Percentiles rank a stretch among this genome's conserved stretches.
phyloP scores from a whole-genome alignment of 1,140 invertebrate species.

The Portunus trituberculatus region DNA sequence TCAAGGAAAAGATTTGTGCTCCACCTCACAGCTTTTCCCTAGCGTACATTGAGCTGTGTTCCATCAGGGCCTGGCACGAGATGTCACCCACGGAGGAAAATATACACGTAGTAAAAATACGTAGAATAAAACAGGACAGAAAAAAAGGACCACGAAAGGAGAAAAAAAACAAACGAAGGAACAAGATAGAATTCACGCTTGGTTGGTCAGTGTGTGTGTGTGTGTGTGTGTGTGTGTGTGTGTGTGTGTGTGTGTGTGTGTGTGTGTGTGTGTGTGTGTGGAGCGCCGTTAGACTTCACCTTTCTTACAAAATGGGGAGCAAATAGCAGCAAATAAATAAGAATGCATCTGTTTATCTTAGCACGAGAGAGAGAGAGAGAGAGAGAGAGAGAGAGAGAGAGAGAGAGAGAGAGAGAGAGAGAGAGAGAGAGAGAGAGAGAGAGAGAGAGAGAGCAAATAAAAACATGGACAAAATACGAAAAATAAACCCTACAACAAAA shows the following conservation, averaged over 20 bases:
- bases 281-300: too few species aligned
- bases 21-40: too few species aligned
- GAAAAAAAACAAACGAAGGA: too few species aligned
- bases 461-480: background rate
- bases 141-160: too few species aligned
- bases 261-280: background rate
- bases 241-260: constrained; percentile 11
- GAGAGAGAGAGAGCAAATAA: background rate
- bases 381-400: background rate
- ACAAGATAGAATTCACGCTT: background rate
- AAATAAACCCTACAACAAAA: background rate
- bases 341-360: background rate
- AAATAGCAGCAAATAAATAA: background rate
- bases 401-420: background rate
- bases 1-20: too few species aligned
- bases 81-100: too few species aligned
- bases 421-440: background rate
- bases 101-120: too few species aligned
- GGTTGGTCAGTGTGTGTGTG: background rate
- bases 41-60: too few species aligned
- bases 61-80: too few species aligned
- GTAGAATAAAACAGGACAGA: too few species aligned
- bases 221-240: constrained; percentile 12
- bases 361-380: background rate
- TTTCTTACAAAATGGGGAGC: too few species aligned